Evolutionary conservation across 2,888 invertebrate species (phyloP).

Genomic region (Omphaloscelis lunosa): DNA sequence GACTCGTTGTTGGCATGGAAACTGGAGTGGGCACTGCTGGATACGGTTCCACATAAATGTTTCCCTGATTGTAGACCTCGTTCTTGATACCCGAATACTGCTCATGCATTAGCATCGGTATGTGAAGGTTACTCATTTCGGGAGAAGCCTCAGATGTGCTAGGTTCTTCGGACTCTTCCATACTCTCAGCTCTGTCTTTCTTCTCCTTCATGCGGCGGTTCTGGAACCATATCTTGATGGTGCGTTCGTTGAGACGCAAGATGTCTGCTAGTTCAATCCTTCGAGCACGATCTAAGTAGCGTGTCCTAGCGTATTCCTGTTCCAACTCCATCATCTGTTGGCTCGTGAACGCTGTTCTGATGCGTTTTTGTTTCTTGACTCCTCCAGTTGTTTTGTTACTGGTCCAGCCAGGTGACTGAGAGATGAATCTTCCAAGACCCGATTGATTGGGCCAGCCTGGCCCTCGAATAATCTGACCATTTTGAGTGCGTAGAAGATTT

Average conservation of each 20-base stretch:
- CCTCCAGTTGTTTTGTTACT: conserved; percentile 67
- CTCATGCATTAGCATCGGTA: conserved; percentile 69
- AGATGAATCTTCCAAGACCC: conserved; percentile 50
- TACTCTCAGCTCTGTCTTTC: conserved; percentile 88
- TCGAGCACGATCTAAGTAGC: conserved; percentile 93
- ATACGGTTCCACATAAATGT: conserved; percentile 72
- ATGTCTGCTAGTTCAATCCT: conserved; percentile 91
- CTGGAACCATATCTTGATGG: conserved; percentile 96
- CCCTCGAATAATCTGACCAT: conserved; percentile 49
- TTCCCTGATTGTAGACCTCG: conserved; percentile 67
- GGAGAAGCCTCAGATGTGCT: conserved; percentile 75
- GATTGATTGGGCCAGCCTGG: conserved; percentile 50
- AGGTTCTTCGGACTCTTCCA: conserved; percentile 77
- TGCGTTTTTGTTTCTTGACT: conserved; percentile 90
- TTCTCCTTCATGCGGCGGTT: conserved; percentile 94
- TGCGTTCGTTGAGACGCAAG: conserved; percentile 77
- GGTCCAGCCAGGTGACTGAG: conserved; percentile 61
- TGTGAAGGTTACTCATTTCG: conserved; percentile 63
- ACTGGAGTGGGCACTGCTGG: conserved; percentile 65
- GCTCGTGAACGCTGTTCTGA: conserved; percentile 95
- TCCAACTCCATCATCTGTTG: conserved; percentile 94
- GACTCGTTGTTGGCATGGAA: conserved; percentile 44
- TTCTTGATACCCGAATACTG: conserved; percentile 65
- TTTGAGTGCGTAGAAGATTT: conserved; percentile 51
- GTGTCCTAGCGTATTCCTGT: conserved; percentile 92